Evolutionary conservation across 2,797 vertebrate genomes (phyloP), one percentile per base, ranked within the genome.

Genomic region (Mus minutoides): DNA sequence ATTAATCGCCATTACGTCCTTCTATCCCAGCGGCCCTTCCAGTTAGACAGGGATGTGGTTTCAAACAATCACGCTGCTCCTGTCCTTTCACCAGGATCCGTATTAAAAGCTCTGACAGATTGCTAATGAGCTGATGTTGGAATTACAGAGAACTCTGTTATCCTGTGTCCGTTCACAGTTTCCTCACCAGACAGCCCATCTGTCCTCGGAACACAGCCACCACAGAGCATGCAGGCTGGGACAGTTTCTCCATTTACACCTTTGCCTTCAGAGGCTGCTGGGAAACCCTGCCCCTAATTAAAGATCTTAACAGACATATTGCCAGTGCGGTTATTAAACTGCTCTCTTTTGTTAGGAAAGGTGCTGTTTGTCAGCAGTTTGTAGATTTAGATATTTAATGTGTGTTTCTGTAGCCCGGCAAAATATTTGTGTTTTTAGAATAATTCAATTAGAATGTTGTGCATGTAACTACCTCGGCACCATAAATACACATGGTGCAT

Each of bases 101-200:
- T 98, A 99, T 98, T 98, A 98, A 98, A 98, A 98, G 98, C 98
- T 97, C 98, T 99, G 98, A 98, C 99, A 99, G 98, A 99, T 98
- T 98, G 99, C 98, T 99, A 99, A 99, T 99, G 99, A 99, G 98
- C 98, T 98, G 98, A 98, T 99, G 98, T 98, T 99, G 98, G 98
- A 98, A 98, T 97, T 98, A 98, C 97, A 97, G 98, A 98, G 94
- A 97, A 97, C 98, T 98, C 98, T 98, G 99, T 99, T 99, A 98
- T 98, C 97, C 49, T 98, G 98, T 98, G 98, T 98, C 98, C 98
- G 89, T 99, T 99, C 99, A 98, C 99, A 99, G 99, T 98, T 99
- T 99, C 98, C 98, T 98, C 98, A 97, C 97, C 98, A 98, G 97
- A 98, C 99, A 98, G 97, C 98, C 99, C 99, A 98, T 99, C 98